A percentile compares a stretch with the other conserved stretches of the same genome.
These are phyloP conservation scores for Dioctria linearis DNA, from an alignment of 2,888 invertebrate genomes.

Conservation along the genomic window DNA sequence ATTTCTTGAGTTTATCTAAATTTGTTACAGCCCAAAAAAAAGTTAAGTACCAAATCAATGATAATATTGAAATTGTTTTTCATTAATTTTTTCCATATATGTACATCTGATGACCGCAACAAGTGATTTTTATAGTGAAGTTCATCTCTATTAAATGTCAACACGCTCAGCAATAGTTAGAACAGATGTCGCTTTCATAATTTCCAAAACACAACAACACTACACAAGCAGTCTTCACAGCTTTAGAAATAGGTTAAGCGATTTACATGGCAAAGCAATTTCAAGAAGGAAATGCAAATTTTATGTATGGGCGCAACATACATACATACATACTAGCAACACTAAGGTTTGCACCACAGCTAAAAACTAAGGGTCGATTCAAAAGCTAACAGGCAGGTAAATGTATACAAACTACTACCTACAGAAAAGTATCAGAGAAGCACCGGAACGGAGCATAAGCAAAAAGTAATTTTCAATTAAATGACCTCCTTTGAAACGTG, in stretches of 20 bases:
- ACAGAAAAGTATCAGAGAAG: no score
- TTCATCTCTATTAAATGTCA: constrained; percentile 43
- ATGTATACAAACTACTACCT: no score
- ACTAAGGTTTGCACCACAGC: constrained; percentile 27
- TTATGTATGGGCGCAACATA: constrained; percentile 53
- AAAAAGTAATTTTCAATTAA: constrained; percentile 48
- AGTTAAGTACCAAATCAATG: no score
- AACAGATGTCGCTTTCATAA: constrained; percentile 26
- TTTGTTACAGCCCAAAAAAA: no score
- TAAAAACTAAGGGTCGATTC: background rate
- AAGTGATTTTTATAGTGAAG: background rate
- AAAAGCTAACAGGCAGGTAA: background rate
- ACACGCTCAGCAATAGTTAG: constrained; percentile 37
- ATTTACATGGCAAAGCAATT: constrained; percentile 57
- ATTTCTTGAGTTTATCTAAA: no score
- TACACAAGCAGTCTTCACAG: background rate
- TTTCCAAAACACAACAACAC: constrained; percentile 18
- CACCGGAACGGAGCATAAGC: constrained; percentile 10
- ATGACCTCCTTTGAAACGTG: constrained; percentile 38
- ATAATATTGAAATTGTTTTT: no score
- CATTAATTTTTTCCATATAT: background rate
- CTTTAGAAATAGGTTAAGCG: constrained; percentile 51
- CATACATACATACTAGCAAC: background rate
- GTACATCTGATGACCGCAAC: background rate
- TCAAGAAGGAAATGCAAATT: constrained; percentile 56